Evolutionary conservation across 2,113 vertebrate species (phyloP).

Genomic region (Merops nubicus): DNA sequence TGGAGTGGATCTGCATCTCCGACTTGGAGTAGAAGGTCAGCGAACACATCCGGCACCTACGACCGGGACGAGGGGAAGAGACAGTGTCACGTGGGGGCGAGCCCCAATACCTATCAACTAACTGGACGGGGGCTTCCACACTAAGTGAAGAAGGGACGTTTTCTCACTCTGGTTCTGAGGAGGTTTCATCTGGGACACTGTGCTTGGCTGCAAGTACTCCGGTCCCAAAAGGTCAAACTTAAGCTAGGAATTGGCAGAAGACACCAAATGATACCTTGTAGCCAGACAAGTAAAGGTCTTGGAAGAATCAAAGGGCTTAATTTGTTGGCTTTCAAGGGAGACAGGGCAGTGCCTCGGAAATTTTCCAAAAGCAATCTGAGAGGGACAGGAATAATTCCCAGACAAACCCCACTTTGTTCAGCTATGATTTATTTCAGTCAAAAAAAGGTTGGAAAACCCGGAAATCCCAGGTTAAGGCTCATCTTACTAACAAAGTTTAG

Average conservation of each 20-base stretch:
- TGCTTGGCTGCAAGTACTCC: not conserved
- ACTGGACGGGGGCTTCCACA: not conserved
- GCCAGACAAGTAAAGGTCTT: not conserved
- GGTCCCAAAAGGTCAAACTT: not conserved
- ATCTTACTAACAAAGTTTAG: not conserved
- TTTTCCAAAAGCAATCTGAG: not conserved
- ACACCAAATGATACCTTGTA: not conserved
- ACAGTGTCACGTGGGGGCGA: not conserved
- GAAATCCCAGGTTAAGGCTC: not conserved
- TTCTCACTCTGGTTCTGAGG: not conserved
- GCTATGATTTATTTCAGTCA: conserved; percentile 28
- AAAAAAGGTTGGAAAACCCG: not conserved
- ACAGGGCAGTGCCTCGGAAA: not conserved
- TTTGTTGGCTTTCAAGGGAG: not conserved
- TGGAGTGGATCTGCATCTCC: conserved; percentile 99
- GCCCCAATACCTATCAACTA: not conserved
- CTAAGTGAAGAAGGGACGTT: not conserved
- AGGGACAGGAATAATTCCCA: conserved; percentile 20
- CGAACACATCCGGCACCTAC: conserved; percentile 99
- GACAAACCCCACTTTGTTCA: conserved; percentile 1
- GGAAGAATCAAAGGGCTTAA: not conserved
- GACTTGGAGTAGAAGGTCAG: conserved; percentile 99
- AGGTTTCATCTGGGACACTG: not conserved
- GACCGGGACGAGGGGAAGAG: conserved; percentile 68
- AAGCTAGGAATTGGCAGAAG: not conserved